Conservation (phyloP, 2,888 invertebrate species). For the Eupithecia subumbrata region DNA sequence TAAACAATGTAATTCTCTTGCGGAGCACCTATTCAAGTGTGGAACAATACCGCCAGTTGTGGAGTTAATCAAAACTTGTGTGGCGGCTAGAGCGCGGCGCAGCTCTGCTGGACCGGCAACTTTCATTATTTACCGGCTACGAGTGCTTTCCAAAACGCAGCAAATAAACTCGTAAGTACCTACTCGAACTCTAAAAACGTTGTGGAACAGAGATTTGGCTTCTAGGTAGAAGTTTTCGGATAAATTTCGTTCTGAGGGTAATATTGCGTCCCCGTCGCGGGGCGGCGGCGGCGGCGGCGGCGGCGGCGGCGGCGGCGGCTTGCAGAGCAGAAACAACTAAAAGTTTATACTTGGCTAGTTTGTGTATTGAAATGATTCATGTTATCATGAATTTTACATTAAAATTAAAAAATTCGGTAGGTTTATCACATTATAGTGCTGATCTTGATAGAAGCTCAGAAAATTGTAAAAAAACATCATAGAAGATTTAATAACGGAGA, state of each 20-base stretch:
- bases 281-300: background rate
- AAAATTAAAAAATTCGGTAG: background rate
- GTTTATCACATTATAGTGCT: background rate
- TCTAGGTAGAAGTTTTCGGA: constrained; percentile 14
- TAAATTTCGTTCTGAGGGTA: constrained; percentile 15
- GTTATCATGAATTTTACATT: background rate
- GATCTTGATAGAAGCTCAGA: background rate
- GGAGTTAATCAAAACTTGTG: constrained; percentile 29
- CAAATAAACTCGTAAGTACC: background rate
- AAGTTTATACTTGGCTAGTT: background rate
- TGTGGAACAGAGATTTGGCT: background rate
- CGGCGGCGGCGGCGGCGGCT: background rate
- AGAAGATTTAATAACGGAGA: background rate
- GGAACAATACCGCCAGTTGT: constrained; percentile 8
- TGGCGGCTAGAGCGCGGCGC: background rate
- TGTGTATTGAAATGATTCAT: background rate
- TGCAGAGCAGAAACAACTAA: background rate
- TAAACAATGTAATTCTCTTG: background rate
- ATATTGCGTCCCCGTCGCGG: background rate
- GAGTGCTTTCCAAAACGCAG: background rate
- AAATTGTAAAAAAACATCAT: background rate
- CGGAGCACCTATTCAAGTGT: constrained; percentile 8
- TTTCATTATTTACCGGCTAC: background rate
- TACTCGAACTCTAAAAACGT: background rate
- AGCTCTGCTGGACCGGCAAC: background rate